These are phyloP conservation scores for Drosophila punjabiensis DNA, from an alignment of 1,140 invertebrate species.

Conservation along the genomic window DNA sequence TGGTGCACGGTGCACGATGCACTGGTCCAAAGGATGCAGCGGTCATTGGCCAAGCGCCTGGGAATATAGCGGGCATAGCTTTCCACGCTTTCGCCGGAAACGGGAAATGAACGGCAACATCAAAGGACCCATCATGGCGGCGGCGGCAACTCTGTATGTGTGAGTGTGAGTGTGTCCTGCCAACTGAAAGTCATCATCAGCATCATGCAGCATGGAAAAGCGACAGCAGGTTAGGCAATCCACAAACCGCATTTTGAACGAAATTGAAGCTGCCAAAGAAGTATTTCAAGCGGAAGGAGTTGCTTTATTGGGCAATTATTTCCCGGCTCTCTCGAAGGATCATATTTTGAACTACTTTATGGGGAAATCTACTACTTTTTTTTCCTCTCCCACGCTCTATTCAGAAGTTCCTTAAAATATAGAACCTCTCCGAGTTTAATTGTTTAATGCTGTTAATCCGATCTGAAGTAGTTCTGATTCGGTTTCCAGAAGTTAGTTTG, in stretches of 20 bases:
- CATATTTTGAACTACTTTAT: not conserved
- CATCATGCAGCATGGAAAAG: slow-evolving; percentile 17
- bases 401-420: too few relatives aligned
- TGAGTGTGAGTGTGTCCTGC: slow-evolving; percentile 13
- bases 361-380: not conserved
- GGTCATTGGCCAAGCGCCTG: slow-evolving; percentile 32
- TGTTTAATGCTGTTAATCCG: too few relatives aligned
- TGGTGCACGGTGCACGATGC: not conserved
- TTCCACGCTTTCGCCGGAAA: slow-evolving; percentile 7
- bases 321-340: not conserved
- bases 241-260: slow-evolving; percentile 5
- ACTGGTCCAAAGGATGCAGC: slow-evolving; percentile 32
- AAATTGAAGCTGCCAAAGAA: slow-evolving; percentile 18
- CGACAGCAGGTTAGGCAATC: slow-evolving; percentile 6
- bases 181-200: slow-evolving; percentile 39
- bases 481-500: too few relatives aligned
- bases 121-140: slow-evolving; percentile 43
- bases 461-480: too few relatives aligned
- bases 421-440: too few relatives aligned
- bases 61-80: slow-evolving; percentile 13
- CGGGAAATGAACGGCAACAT: slow-evolving; percentile 31
- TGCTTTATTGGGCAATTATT: not conserved
- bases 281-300: slow-evolving; percentile 10
- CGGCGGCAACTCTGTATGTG: slow-evolving; percentile 5
- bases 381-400: too few relatives aligned